Evolutionary conservation across 2,797 vertebrate genomes (phyloP).

Genomic region (Tenualosa thibaudeaui): DNA sequence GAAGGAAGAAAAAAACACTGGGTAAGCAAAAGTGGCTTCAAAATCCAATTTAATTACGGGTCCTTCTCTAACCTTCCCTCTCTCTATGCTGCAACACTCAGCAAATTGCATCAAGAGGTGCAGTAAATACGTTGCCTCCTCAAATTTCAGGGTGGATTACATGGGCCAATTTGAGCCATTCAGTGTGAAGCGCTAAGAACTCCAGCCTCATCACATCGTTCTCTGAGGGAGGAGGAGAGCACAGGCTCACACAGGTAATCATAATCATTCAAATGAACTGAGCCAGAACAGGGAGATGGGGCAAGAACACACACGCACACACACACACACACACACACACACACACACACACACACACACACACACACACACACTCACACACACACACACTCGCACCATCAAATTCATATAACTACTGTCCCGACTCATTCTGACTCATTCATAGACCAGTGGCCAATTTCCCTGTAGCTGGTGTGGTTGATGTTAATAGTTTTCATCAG

Average conservation of each 20-base stretch:
- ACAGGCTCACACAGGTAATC: constrained; percentile 69
- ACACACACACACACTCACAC: constrained; percentile 21
- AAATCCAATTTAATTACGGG: constrained; percentile 8
- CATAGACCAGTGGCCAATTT: not conserved
- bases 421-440: not conserved
- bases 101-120: constrained; percentile 61
- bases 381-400: not conserved
- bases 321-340: constrained; percentile 10
- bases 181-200: constrained; percentile 49
- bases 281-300: constrained; percentile 31
- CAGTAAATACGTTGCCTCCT: constrained; percentile 27
- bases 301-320: constrained; percentile 25
- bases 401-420: too few species aligned
- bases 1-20: not conserved
- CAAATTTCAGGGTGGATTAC: constrained; percentile 56
- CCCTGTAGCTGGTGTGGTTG: not conserved
- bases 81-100: constrained; percentile 38
- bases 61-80: constrained; percentile 39
- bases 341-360: constrained; percentile 3
- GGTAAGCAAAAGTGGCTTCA: not conserved
- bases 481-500: not conserved
- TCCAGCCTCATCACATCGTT: constrained; percentile 54
- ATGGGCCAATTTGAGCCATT: constrained; percentile 62
- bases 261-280: constrained; percentile 71
- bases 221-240: constrained; percentile 62